phyloP scores from a whole-genome alignment of 1,140 invertebrate genomes.

The Trachymyrmex septentrionalis region DNA sequence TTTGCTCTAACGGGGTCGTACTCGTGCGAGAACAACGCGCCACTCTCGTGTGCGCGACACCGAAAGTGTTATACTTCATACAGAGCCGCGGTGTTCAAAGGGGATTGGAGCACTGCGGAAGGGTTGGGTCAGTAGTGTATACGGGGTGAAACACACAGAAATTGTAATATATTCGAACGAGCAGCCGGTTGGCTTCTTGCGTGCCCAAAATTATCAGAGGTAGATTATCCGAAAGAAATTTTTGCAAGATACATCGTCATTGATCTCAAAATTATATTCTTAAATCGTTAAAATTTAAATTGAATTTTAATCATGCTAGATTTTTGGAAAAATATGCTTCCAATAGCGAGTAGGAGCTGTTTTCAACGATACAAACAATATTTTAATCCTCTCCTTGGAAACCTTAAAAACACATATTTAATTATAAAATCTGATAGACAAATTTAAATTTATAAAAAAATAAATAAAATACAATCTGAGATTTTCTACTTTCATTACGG shows the following conservation, averaged over 20 bases:
- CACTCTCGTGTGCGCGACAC: slow-evolving; percentile 35
- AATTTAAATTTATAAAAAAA: too few species aligned
- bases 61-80: slow-evolving; percentile 46
- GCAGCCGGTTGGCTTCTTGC: not conserved
- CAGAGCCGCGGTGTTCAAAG: slow-evolving; percentile 19
- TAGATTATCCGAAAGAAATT: not conserved
- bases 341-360: not conserved
- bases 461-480: too few species aligned
- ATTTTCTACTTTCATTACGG: too few species aligned
- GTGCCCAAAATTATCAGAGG: not conserved
- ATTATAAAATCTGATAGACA: too few species aligned
- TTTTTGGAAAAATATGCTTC: not conserved
- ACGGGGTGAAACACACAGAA: not conserved
- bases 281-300: too few species aligned
- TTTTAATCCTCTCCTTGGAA: not conserved
- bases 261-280: not conserved
- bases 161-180: slow-evolving; percentile 4
- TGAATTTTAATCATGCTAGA: not conserved
- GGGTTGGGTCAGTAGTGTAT: slow-evolving; percentile 39
- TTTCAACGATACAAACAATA: not conserved
- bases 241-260: not conserved
- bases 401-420: too few species aligned
- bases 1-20: slow-evolving; percentile 45
- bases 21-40: slow-evolving; percentile 3
- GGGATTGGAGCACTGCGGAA: not conserved